Base-by-base conservation (phyloP, 2,797 vertebrate species). In the Pseudopleuronectes americanus region DNA sequence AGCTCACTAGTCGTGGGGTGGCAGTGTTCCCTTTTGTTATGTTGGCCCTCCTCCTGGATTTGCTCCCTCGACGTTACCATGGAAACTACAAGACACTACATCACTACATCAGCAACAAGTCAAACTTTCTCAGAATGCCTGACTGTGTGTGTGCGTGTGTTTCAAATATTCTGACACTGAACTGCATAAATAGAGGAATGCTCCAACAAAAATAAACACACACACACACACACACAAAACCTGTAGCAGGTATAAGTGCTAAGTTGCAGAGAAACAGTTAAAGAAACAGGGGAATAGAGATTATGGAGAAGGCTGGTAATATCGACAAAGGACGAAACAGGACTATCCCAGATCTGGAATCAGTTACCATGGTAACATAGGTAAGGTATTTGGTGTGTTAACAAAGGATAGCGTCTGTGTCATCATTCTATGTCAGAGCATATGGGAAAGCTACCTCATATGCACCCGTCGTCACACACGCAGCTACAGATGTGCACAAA, bases 81-180 rank as follows among this genome's bases (percentile, higher is more conserved):
- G 93, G 94, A 94, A 95, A 95, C 94, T 91, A 92, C 87, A 90
- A 94, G 91, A 92, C 91, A 94, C 92, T 90, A 89, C 88, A 90
- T 93, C 87, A 88, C 88, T 90, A 89, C 88, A 90, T 93, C 87
- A 88, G 88, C 90, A 89, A 48, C 86, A 90, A 90, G 87, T 89
- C 84, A 81, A 93, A 93, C 88, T 94, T 94, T 93, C 83, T 90
- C 64, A 55, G 80, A 80, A 79, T 85, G 85, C 68, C 58, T 57
- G 53, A 63, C 43, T 68, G 23, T 52, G 38, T 63, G 38, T 52
- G 24, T 41, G 24, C 2, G 24, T 3, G 54, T 41, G 52, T 81
- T 87, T 89, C 64, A 84, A 57, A 83, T 82, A 70, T 75, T 72
- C 80, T 79, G 63, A 86, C 64, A 78, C 23, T 65, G 36, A 71